These are phyloP conservation scores for Stichopus horrens DNA, from an alignment of 53 echinoderm and acorn worm species.

Conservation along the genomic window DNA sequence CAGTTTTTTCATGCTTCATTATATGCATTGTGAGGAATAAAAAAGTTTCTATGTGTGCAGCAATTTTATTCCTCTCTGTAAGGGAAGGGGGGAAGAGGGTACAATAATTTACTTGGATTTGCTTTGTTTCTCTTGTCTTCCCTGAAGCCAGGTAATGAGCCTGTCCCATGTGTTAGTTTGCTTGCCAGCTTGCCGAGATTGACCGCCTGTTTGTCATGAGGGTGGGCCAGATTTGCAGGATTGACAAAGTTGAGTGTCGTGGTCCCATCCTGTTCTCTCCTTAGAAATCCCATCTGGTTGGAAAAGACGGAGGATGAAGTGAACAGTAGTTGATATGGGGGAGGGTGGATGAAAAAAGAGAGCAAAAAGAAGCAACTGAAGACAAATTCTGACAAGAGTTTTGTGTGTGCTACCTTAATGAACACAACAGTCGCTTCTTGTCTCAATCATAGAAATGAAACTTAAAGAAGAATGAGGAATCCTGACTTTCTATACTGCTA, in stretches of 20 bases:
- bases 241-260: constrained; percentile 86
- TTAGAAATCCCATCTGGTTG: constrained; percentile 80
- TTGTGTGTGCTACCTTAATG: too few species aligned
- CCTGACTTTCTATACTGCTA: too few species aligned
- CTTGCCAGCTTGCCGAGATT: constrained; percentile 80
- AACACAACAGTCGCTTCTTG: too few species aligned
- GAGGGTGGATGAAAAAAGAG: too few species aligned
- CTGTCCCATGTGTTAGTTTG: constrained; percentile 75
- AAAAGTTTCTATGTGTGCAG: not conserved
- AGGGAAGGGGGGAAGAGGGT: not conserved
- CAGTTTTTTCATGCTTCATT: not conserved
- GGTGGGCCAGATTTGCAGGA: constrained; percentile 57
- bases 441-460: too few species aligned
- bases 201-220: constrained; percentile 66
- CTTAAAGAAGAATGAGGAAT: too few species aligned
- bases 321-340: too few species aligned
- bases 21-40: not conserved
- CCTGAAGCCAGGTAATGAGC: constrained; percentile 80
- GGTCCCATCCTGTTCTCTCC: constrained; percentile 83
- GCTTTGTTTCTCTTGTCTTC: constrained; percentile 96
- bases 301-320: not conserved
- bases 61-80: not conserved
- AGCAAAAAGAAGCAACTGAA: too few species aligned
- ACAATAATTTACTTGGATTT: constrained; percentile 66
- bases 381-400: too few species aligned